Conservation (phyloP, 2,797 vertebrate genomes). For the Amazona ochrocephala region DNA sequence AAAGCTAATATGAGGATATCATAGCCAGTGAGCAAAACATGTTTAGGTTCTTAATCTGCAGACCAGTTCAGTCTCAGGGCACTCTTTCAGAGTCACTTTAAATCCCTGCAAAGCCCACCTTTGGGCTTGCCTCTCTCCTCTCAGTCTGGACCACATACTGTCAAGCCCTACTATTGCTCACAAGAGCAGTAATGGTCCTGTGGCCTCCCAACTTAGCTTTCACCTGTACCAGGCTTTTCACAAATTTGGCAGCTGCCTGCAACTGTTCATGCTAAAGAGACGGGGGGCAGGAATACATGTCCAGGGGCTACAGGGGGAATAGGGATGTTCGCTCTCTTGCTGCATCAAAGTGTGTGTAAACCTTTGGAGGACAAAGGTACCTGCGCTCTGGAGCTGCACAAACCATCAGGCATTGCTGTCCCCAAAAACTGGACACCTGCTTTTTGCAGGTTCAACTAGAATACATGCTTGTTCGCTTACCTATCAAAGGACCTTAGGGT, state of each 20-base stretch:
- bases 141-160: neutral
- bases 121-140: neutral
- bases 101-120: neutral
- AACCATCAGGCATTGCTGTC: neutral
- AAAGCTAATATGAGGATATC: neutral
- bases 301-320: neutral
- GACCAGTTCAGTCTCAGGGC: neutral
- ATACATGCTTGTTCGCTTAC: neutral
- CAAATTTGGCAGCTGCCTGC: neutral
- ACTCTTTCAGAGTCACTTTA: neutral
- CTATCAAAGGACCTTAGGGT: neutral
- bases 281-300: fast-evolving
- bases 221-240: neutral
- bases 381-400: neutral
- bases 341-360: neutral
- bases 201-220: neutral
- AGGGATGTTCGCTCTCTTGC: neutral
- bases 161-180: neutral
- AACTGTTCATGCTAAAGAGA: neutral
- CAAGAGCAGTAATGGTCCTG: neutral
- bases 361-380: neutral
- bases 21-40: neutral
- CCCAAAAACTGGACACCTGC: fast-evolving
- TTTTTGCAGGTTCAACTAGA: neutral
- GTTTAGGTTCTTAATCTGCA: neutral